Percentiles rank a stretch among this genome's conserved stretches.
These are phyloP conservation scores for Protophormia terraenovae DNA, from an alignment of 2,888 invertebrate genomes.

Conservation along the genomic window DNA sequence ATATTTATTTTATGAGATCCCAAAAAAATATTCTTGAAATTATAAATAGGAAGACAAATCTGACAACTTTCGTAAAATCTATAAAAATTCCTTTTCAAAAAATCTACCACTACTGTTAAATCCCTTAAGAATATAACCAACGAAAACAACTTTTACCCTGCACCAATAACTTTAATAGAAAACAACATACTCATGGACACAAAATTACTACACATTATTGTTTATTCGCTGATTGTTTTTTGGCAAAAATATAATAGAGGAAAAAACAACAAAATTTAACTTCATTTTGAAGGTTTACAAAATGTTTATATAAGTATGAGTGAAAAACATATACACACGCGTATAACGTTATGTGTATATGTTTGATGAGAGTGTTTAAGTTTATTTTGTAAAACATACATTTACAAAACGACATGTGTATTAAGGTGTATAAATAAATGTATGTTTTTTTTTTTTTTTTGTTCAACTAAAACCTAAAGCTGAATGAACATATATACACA, in stretches of 20 bases:
- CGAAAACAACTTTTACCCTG: not conserved
- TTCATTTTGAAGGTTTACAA: slow-evolving; percentile 8
- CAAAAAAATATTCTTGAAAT: too few relatives aligned
- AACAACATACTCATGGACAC: not conserved
- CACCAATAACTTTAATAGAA: slow-evolving; percentile 9
- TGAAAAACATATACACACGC: not conserved
- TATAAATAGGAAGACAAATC: too few relatives aligned
- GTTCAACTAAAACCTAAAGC: not conserved
- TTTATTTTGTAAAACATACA: slow-evolving; percentile 47
- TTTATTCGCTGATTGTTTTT: slow-evolving; percentile 18
- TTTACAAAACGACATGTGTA: slow-evolving; percentile 36
- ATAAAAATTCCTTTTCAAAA: too few relatives aligned
- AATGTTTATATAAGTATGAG: not conserved
- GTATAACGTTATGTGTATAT: not conserved
- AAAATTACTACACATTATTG: slow-evolving; percentile 19
- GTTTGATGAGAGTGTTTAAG: not conserved
- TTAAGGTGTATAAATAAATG: slow-evolving; percentile 15
- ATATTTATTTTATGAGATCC: too few relatives aligned
- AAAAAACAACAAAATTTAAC: not conserved
- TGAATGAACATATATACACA: slow-evolving; percentile 19
- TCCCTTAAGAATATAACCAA: not conserved
- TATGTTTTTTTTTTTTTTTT: too few relatives aligned
- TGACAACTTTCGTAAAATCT: too few relatives aligned
- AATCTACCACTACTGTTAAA: not conserved
- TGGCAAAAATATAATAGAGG: not conserved